phyloP scores from a whole-genome alignment of 2,888 invertebrate species.

The Sphaerophoria rueppellii region DNA sequence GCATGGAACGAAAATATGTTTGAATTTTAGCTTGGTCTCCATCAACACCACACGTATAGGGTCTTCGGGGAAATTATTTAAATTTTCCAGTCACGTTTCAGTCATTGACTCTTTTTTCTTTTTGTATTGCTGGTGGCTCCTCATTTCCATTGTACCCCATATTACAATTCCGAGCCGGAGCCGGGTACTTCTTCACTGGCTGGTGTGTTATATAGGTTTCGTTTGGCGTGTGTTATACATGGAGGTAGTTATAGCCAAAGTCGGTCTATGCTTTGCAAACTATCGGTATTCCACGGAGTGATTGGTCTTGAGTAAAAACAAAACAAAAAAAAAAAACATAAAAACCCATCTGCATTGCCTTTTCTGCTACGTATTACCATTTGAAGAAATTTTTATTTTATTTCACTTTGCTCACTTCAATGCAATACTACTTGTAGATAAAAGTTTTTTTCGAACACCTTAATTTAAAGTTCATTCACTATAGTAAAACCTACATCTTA shows the following conservation, averaged over 20 bases:
- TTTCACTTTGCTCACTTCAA: constrained; percentile 23
- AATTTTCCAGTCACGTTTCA: constrained; percentile 73
- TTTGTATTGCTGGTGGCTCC: constrained; percentile 62
- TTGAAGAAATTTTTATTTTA: constrained; percentile 40
- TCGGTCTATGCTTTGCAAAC: constrained; percentile 50
- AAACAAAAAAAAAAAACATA: constrained; percentile 49
- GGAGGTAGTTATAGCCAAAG: background rate
- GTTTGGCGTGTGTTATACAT: constrained; percentile 31
- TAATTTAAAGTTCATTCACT: no score
- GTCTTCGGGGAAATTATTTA: constrained; percentile 70
- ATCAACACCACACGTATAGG: constrained; percentile 46
- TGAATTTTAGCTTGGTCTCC: constrained; percentile 24
- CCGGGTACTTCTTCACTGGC: constrained; percentile 23
- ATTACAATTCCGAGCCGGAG: constrained; percentile 17
- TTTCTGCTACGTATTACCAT: constrained; percentile 13
- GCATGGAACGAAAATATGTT: background rate
- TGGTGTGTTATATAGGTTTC: constrained; percentile 52
- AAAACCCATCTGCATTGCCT: constrained; percentile 28
- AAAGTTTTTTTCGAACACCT: no score
- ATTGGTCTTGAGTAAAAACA: constrained; percentile 42
- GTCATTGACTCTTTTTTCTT: constrained; percentile 66
- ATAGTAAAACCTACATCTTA: no score
- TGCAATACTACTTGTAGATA: background rate
- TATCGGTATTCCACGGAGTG: constrained; percentile 25
- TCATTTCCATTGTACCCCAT: constrained; percentile 65